These are phyloP conservation scores for Eristalis arbustorum DNA, from an alignment of 2,888 invertebrate genomes.

Conservation along the genomic window DNA sequence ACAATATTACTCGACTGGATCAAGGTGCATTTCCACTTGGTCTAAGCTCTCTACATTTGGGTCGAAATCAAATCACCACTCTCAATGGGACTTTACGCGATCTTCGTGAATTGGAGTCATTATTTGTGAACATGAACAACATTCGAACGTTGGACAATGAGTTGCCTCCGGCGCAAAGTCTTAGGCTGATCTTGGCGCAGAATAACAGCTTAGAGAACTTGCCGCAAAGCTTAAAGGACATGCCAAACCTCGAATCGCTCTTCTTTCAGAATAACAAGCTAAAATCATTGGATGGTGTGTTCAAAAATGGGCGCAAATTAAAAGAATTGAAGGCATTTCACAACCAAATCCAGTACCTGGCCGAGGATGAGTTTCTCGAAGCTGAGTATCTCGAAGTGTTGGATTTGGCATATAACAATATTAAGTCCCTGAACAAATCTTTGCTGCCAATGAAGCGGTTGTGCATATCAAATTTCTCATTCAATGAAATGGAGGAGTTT, in stretches of 20 bases:
- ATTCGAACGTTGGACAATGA: slow-evolving; percentile 88
- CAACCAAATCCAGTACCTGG: slow-evolving; percentile 88
- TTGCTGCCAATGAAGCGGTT: slow-evolving; percentile 86
- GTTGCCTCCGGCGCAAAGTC: slow-evolving; percentile 84
- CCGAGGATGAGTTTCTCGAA: slow-evolving; percentile 88
- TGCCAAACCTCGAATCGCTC: slow-evolving; percentile 86
- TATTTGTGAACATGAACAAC: slow-evolving; percentile 89
- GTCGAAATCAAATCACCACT: slow-evolving; percentile 86
- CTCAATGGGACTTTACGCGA: slow-evolving; percentile 90
- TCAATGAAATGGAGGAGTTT: slow-evolving; percentile 88
- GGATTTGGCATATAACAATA: slow-evolving; percentile 87
- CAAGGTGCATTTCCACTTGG: slow-evolving; percentile 86
- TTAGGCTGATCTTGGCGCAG: slow-evolving; percentile 87
- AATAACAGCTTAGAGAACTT: slow-evolving; percentile 87
- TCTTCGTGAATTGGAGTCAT: slow-evolving; percentile 87
- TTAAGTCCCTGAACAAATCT: slow-evolving; percentile 87
- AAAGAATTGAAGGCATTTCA: slow-evolving; percentile 86
- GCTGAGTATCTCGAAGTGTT: slow-evolving; percentile 86
- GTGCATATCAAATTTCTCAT: slow-evolving; percentile 87
- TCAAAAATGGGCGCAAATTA: slow-evolving; percentile 86
- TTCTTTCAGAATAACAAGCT: slow-evolving; percentile 88
- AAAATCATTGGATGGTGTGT: slow-evolving; percentile 85
- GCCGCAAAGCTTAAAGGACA: slow-evolving; percentile 86
- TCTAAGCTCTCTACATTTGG: slow-evolving; percentile 87
- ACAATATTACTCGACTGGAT: slow-evolving; percentile 87